These are phyloP conservation scores for Alauda arvensis DNA, from an alignment of 2,797 vertebrate genomes.

Conservation along the genomic window DNA sequence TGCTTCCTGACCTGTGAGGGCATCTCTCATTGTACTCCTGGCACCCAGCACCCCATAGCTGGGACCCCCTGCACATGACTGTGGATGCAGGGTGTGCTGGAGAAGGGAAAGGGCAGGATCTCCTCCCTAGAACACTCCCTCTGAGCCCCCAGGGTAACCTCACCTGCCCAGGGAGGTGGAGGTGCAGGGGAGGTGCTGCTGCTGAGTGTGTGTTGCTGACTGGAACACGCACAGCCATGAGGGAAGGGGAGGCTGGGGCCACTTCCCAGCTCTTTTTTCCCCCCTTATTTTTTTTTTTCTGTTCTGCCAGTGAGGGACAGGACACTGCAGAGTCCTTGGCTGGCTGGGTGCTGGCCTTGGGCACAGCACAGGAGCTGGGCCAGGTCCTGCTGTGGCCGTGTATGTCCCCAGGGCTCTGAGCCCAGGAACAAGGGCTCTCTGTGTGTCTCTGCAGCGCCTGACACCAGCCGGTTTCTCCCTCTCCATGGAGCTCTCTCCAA, in stretches of 20 bases:
- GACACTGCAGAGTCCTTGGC: accelerated
- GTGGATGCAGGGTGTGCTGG: neutral
- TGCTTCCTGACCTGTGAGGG: accelerated
- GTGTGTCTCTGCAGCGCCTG: slow-evolving; percentile 28
- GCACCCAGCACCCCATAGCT: too few species aligned
- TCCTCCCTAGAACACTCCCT: neutral
- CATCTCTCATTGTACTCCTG: accelerated
- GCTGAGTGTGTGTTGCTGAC: neutral
- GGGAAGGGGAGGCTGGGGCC: neutral
- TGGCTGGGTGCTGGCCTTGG: neutral
- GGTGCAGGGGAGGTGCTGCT: accelerated
- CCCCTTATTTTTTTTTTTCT: neutral
- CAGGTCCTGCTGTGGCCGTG: neutral
- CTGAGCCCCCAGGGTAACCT: neutral
- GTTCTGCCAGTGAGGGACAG: neutral
- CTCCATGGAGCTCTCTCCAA: neutral
- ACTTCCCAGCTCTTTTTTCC: neutral
- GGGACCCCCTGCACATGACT: accelerated
- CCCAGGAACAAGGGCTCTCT: slow-evolving; percentile 39
- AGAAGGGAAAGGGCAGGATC: neutral
- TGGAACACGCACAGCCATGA: neutral
- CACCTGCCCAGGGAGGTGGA: neutral
- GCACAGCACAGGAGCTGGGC: neutral
- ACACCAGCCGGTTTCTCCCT: neutral
- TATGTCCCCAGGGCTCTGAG: neutral